Percentiles rank a stretch among this genome's conserved stretches.
Evolutionary conservation across 1,140 invertebrate genomes (phyloP).

Genomic region (Pectinophora gossypiella): DNA sequence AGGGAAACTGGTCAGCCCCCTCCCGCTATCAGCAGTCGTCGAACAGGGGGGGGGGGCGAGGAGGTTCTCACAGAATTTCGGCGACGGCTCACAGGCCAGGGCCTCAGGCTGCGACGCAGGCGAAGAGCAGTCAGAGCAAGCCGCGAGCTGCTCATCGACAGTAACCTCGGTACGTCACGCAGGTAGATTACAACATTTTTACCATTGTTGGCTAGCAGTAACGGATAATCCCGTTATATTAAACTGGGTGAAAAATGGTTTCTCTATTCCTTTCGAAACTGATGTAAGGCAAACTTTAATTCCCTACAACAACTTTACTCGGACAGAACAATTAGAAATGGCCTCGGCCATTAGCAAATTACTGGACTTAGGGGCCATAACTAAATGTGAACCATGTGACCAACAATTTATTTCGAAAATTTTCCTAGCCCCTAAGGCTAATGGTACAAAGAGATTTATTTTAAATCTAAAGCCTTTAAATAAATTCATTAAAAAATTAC

Average conservation of each 20-base stretch:
- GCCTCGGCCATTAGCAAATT: slow-evolving; percentile 2
- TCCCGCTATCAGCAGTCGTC: background rate
- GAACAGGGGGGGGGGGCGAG: background rate
- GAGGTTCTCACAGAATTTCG: background rate
- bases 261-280: slow-evolving; percentile 14
- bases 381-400: background rate
- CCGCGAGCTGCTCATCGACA: background rate
- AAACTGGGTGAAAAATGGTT: slow-evolving; percentile 22
- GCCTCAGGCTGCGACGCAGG: background rate
- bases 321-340: slow-evolving; percentile 14
- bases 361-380: background rate
- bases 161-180: background rate
- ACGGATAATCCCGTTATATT: slow-evolving; percentile 19
- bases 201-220: slow-evolving; percentile 26
- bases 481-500: slow-evolving; percentile 7
- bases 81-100: background rate
- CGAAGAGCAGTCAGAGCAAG: background rate
- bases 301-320: slow-evolving; percentile 11
- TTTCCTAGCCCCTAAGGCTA: slow-evolving; percentile 11
- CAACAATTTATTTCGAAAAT: slow-evolving; percentile 14
- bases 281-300: slow-evolving; percentile 1
- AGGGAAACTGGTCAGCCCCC: slow-evolving; percentile 6
- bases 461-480: slow-evolving; percentile 17
- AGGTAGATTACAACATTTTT: slow-evolving; percentile 24
- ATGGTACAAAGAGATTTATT: slow-evolving; percentile 12